Evolutionary conservation across 2,113 vertebrate genomes (phyloP).

Genomic region (Bubo bubo): DNA sequence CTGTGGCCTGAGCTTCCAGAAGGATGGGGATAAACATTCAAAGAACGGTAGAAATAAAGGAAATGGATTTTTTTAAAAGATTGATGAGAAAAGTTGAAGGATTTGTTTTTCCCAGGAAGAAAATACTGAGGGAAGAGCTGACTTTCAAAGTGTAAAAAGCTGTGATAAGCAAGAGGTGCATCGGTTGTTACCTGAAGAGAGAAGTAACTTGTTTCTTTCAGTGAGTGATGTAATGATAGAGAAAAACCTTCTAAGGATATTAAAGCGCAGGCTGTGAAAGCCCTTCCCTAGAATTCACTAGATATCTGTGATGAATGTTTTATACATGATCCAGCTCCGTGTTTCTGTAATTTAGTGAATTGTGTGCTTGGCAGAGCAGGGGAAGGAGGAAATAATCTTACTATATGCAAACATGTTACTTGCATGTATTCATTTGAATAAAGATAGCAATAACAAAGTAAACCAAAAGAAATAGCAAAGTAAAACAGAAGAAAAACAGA

Average conservation of each 20-base stretch:
- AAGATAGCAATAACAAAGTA: slow-evolving; percentile 2
- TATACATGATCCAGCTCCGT: background rate
- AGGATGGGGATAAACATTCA: background rate
- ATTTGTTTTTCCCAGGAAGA: background rate
- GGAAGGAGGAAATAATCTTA: slow-evolving; percentile 1
- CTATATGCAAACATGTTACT: slow-evolving; percentile 15
- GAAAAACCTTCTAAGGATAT: background rate
- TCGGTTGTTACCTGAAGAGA: background rate
- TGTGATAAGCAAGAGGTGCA: background rate
- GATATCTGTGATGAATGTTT: background rate
- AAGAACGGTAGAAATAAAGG: background rate
- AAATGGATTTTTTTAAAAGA: background rate
- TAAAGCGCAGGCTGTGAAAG: background rate
- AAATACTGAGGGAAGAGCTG: background rate
- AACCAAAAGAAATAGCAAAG: background rate
- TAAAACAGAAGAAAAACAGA: background rate
- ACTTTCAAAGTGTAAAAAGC: background rate
- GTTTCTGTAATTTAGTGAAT: background rate
- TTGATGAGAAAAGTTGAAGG: background rate
- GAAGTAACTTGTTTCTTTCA: background rate
- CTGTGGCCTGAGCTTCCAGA: background rate
- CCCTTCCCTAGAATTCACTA: background rate
- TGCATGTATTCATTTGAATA: background rate
- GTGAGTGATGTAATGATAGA: background rate
- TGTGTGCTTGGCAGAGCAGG: background rate